A percentile compares a stretch with the other conserved stretches of the same genome.
Evolutionary conservation across 2,113 vertebrate genomes (phyloP).

Genomic region (Planiliza haematocheilus): DNA sequence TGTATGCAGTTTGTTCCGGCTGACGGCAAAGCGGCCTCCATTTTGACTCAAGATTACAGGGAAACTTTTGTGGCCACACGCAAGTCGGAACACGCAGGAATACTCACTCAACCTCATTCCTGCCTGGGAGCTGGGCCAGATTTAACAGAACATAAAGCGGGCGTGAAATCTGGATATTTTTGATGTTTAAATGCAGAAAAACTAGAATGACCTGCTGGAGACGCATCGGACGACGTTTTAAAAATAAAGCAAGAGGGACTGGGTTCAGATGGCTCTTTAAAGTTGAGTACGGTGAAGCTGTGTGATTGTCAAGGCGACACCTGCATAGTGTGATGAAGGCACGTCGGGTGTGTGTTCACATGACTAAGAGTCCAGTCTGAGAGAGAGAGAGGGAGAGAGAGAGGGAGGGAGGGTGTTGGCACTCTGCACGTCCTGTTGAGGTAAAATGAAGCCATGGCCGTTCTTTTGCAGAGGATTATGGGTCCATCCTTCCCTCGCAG

Average conservation of each 20-base stretch:
- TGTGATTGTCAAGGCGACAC: conserved; percentile 76
- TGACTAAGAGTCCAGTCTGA: conserved; percentile 31
- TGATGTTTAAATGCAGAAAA: conserved; percentile 25
- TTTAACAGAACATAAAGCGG: conserved; percentile 29
- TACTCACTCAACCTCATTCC: conserved; percentile 54
- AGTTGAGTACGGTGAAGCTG: conserved; percentile 20
- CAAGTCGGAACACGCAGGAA: conserved; percentile 48
- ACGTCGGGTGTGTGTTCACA: conserved; percentile 59
- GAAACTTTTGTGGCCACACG: conserved; percentile 25
- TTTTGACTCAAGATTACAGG: conserved; percentile 53
- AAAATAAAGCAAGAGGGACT: conserved; percentile 2
- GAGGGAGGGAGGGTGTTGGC: conserved; percentile 16
- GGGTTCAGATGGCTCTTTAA: conserved; percentile 24
- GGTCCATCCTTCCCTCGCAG: conserved; percentile 23
- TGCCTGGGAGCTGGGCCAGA: neutral
- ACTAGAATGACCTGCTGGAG: neutral
- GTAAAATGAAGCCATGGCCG: conserved; percentile 34
- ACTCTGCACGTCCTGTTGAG: conserved; percentile 62
- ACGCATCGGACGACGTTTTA: neutral
- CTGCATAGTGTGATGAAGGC: conserved; percentile 78
- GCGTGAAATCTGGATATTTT: conserved; percentile 8
- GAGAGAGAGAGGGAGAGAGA: no score
- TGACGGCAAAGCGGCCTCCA: conserved; percentile 33
- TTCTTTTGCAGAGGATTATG: conserved; percentile 8
- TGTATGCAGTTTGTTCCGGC: conserved; percentile 38